A percentile compares a stretch with the other conserved stretches of the same genome.
phyloP scores from a whole-genome alignment of 2,888 invertebrate species.

The Tipula confusa region DNA sequence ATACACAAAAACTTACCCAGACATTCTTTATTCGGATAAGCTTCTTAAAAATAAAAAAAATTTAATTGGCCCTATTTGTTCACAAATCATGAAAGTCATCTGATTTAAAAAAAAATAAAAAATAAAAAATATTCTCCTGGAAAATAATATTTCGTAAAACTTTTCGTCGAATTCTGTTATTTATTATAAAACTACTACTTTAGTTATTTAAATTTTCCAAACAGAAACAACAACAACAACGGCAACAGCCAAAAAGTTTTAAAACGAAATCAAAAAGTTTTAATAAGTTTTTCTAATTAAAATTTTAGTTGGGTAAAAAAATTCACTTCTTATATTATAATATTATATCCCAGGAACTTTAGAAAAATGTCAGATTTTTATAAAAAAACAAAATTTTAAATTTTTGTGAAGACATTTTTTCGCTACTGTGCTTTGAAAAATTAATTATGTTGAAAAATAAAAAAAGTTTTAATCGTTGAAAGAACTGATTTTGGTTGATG shows the following conservation, averaged over 20 bases:
- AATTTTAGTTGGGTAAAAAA: background rate
- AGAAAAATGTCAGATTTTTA: background rate
- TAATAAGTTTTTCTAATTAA: constrained; percentile 16
- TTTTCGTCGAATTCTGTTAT: background rate
- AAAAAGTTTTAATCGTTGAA: background rate
- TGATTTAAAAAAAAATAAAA: background rate
- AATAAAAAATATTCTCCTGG: too few species aligned
- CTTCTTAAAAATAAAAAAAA: too few species aligned
- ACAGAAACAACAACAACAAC: background rate
- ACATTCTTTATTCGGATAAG: too few species aligned
- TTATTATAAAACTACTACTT: background rate
- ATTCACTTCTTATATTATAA: background rate
- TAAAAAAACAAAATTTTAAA: too few species aligned
- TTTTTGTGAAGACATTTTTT: background rate
- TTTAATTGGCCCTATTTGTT: background rate
- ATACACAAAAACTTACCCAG: too few species aligned
- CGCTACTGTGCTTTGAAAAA: background rate
- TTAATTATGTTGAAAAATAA: background rate
- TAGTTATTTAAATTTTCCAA: background rate
- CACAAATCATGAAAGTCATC: background rate
- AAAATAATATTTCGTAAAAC: too few species aligned
- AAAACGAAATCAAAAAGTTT: background rate
- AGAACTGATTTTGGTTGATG: background rate
- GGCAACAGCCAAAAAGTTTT: background rate
- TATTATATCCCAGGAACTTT: background rate